Base-by-base conservation (phyloP, 2,888 invertebrate species). In the Cantharis lateralis region DNA sequence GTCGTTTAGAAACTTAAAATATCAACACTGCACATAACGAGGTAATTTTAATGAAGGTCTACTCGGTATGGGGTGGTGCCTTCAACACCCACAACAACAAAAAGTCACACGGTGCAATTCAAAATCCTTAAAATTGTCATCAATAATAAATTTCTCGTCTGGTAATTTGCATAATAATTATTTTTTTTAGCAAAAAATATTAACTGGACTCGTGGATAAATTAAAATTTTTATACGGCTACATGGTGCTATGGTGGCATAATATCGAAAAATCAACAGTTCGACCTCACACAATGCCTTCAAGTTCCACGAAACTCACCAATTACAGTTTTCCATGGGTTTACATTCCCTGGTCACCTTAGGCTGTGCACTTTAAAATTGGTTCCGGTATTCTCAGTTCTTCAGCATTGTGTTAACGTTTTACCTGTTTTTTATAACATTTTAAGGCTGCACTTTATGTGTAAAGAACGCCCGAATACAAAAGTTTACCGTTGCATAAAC, bases 271-370 rank as follows among this genome's bases (percentile, higher is more conserved):
- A 66, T 66, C 64, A 20, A 66, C 64, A 66, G 64, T 18, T 66
- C 18, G 76, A 77, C 76, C 76, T 48, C 76, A 73, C 76, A 77
- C 76, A 70, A 61, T 68, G 76, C 26, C 11, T 18, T 26, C 32
- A 16, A 16, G 48, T 15, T 76, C 72, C 72, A 61, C 66, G 66
- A 73, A 77, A 77, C 70, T 73, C 73, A 24, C 70, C 73, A 73
- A 77, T 77, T 73, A 73, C 70, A 68, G 20, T 76, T 77, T 77
- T 72, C 20, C 70, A 70, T 69, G 28, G 76, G 72, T 72, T 72
- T 70, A 69, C 32, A 72, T 72, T 72, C 70, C 68, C 48, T 68
- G 15, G 71, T 69, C 62, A 24, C 69, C 26, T 32, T 15, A 15
- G 32, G 72, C 61, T 13, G 28, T 74, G 63, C 62, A 70, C 64